Percentiles rank a stretch among this genome's conserved stretches.
These are phyloP conservation scores for Camelus bactrianus DNA, from an alignment of 2,113 vertebrate genomes.

Conservation along the genomic window DNA sequence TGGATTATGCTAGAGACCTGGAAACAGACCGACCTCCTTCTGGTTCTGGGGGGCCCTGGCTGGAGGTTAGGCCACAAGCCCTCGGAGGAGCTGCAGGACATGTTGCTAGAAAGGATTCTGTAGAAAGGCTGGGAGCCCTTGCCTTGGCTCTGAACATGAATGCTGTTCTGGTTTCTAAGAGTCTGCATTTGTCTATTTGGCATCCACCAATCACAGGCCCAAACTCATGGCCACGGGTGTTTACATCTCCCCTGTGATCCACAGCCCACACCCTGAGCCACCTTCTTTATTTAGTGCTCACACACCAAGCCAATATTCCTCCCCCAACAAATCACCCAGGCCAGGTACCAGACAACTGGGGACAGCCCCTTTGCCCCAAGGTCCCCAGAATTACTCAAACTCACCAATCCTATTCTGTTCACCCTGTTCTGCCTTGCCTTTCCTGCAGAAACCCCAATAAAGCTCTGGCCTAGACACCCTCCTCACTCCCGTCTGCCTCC, in stretches of 20 bases:
- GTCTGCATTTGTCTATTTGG: background rate
- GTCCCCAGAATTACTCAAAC: background rate
- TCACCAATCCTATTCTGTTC: background rate
- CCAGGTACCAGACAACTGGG: background rate
- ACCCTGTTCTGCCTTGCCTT: background rate
- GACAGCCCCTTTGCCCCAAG: background rate
- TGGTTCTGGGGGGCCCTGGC: background rate
- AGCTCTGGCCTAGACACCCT: background rate
- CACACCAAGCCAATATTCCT: background rate
- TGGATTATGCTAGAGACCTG: fast-evolving
- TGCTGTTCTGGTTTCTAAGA: background rate
- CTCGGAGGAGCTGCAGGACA: fast-evolving
- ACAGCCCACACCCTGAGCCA: background rate
- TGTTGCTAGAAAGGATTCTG: background rate
- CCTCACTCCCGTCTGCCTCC: background rate
- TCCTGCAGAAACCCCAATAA: background rate
- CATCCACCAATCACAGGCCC: background rate
- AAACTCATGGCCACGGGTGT: background rate
- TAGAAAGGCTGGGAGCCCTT: background rate
- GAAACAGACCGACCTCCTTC: background rate
- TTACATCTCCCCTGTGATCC: background rate
- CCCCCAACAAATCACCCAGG: background rate
- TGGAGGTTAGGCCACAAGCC: background rate
- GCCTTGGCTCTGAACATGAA: background rate
- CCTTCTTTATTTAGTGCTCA: background rate